These are phyloP conservation scores for Coptodon rendalli DNA, from an alignment of 2,113 vertebrate species.

Conservation along the genomic window DNA sequence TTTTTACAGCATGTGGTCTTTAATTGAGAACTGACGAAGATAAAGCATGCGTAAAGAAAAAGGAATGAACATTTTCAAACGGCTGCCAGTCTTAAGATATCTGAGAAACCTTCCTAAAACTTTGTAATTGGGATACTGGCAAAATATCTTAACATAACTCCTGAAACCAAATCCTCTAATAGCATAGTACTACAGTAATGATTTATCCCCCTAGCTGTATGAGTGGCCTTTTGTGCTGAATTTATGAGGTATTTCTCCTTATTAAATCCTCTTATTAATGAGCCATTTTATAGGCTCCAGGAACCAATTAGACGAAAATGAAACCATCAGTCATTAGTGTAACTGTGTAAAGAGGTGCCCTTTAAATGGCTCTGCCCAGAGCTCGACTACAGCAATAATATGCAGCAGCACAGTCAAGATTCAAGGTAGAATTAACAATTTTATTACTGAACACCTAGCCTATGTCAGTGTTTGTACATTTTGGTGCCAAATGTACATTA, in stretches of 20 bases:
- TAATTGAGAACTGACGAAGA: neutral
- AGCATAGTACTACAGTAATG: neutral
- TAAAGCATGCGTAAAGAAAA: neutral
- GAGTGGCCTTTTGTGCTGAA: slow-evolving; percentile 31
- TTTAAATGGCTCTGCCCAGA: slow-evolving; percentile 24
- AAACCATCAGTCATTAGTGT: slow-evolving; percentile 33
- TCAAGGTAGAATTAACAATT: neutral
- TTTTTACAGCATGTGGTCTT: neutral
- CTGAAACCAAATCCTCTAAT: neutral
- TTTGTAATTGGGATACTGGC: neutral
- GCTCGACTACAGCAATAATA: neutral
- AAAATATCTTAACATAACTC: neutral
- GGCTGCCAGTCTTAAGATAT: neutral
- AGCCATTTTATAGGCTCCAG: slow-evolving; percentile 24
- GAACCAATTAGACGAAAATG: slow-evolving; percentile 44
- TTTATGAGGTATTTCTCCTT: slow-evolving; percentile 10
- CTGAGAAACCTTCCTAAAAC: neutral
- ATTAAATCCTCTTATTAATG: slow-evolving; percentile 52
- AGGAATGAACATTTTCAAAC: neutral
- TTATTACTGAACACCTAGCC: neutral
- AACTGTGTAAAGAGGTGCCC: slow-evolving; percentile 28
- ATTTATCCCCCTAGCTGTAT: neutral
- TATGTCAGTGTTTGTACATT: neutral
- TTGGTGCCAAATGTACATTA: neutral
- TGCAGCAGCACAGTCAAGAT: neutral